Base-by-base conservation (phyloP, 1,140 invertebrate species). In the Cephus cinctus region DNA sequence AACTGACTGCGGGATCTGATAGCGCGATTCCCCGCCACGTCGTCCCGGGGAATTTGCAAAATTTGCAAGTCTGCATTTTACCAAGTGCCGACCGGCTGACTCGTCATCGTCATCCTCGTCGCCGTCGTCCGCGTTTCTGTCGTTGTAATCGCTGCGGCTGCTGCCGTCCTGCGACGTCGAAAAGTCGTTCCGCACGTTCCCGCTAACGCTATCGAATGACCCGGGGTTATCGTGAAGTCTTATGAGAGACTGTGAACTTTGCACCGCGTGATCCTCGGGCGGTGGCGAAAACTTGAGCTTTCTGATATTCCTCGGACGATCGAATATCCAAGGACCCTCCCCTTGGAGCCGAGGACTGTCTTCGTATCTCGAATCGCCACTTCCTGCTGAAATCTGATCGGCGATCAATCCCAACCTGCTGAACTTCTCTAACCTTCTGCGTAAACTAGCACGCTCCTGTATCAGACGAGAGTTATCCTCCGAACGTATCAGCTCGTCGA, bases 261-360 rank as follows among this genome's bases (percentile, higher is more conserved):
- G 53, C 47, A 46, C 50, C 30, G 34, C 36, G 4, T 8, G 27
- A 15, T 60, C 57, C 38, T 63, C 63, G 2, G 67, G 65, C 15
- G 70, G 59, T 8, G 67, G 71, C 9, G 65, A 74, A 14, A 50
- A 56, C 36, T 73, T 73, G 5, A 54, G 34, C 38, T 72, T 72
- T 25, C 16, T 42, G 22, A 4, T 35, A 30, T 12, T 22, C 20
- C 47, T 36, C 2, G 56, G 27, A 4, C 40, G 47, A 6, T 40
- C 49, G 6, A 48, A 14, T 4, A 6, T 32, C n/a, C 21, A 6
- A 2, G 34, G 47, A 38, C 4, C 41, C 38, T 0, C 12, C 8
- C 0, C 18, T 42, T 2, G 20, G 30, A 11, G 20, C 1, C 35
- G 5, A 1, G 43, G 20, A 6, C 46, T 15, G 6, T 57, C 47